Conservation (phyloP, 1,140 invertebrate genomes). For the Scaptomyza graminum region DNA sequence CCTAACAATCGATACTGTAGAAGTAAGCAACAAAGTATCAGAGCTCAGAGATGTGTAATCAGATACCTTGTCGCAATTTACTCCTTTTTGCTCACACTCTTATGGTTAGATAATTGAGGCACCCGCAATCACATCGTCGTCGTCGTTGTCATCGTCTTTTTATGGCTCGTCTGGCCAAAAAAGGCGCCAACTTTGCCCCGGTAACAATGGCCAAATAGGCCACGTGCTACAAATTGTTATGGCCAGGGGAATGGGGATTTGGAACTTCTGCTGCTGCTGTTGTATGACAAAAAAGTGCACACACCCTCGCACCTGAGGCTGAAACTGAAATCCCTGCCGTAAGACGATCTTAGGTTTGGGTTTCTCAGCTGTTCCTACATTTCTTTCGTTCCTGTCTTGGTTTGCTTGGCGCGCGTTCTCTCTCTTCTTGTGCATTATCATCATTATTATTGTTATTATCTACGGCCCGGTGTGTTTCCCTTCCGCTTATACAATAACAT, state of each 20-base stretch:
- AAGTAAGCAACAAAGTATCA: constrained; percentile 34
- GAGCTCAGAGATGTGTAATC: constrained; percentile 46
- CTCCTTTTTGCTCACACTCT: constrained; percentile 24
- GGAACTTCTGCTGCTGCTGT: constrained; percentile 32
- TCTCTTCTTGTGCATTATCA: constrained; percentile 48
- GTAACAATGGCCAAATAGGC: constrained; percentile 53
- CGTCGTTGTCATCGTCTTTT: constrained; percentile 22
- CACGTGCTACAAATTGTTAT: constrained; percentile 72
- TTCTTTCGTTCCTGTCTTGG: constrained; percentile 16
- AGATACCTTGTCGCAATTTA: constrained; percentile 32
- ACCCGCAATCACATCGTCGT: constrained; percentile 48
- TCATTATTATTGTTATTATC: constrained; percentile 76
- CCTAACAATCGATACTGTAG: constrained; percentile 41
- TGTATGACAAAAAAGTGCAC: constrained; percentile 55
- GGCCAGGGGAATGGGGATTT: constrained; percentile 34
- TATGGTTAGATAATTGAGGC: constrained; percentile 58
- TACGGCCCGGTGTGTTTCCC: constrained; percentile 76
- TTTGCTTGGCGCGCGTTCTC: constrained; percentile 63
- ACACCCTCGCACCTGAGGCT: constrained; percentile 75
- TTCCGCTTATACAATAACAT: constrained; percentile 78
- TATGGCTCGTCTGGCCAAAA: constrained; percentile 58
- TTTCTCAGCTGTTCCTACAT: constrained; percentile 46
- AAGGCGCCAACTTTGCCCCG: constrained; percentile 66
- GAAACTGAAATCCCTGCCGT: constrained; percentile 60
- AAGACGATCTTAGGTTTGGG: constrained; percentile 43